Conservation (phyloP, 2,113 vertebrate species). For the Empidonax traillii region DNA sequence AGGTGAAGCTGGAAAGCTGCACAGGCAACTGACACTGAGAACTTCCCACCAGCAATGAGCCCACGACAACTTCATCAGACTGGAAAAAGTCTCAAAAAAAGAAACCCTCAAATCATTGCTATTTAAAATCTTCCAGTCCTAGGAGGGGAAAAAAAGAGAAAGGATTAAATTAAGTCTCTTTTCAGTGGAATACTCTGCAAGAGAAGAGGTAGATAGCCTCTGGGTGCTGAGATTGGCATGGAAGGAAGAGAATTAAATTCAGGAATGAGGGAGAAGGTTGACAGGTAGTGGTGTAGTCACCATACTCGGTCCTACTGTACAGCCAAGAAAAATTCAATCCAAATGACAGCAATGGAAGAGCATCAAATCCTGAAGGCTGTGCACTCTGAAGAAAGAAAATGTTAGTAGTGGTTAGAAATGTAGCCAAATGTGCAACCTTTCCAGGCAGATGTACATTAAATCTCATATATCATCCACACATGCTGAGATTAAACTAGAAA, state of each 20-base stretch:
- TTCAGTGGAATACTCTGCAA: not conserved
- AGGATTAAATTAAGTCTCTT: not conserved
- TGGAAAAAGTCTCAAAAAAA: not conserved
- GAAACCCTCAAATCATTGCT: not conserved
- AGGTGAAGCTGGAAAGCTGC: not conserved
- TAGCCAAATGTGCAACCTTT: not conserved
- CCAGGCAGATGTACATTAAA: not conserved
- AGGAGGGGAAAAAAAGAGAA: not conserved
- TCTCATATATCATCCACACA: not conserved
- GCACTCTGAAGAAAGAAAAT: not conserved
- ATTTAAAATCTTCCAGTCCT: not conserved
- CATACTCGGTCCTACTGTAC: not conserved
- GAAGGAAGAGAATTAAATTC: not conserved
- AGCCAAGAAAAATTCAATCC: not conserved
- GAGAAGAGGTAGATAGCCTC: not conserved
- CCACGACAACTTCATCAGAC: not conserved
- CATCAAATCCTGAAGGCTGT: not conserved
- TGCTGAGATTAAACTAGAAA: not conserved
- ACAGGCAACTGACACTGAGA: not conserved
- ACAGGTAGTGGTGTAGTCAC: not conserved
- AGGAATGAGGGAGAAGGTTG: not conserved
- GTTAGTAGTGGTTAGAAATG: not conserved
- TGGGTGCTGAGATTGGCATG: not conserved
- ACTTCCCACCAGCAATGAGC: not conserved
- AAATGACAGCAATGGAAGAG: not conserved